Conservation (phyloP, 2,888 invertebrate species). For the Corbicula japonica region DNA sequence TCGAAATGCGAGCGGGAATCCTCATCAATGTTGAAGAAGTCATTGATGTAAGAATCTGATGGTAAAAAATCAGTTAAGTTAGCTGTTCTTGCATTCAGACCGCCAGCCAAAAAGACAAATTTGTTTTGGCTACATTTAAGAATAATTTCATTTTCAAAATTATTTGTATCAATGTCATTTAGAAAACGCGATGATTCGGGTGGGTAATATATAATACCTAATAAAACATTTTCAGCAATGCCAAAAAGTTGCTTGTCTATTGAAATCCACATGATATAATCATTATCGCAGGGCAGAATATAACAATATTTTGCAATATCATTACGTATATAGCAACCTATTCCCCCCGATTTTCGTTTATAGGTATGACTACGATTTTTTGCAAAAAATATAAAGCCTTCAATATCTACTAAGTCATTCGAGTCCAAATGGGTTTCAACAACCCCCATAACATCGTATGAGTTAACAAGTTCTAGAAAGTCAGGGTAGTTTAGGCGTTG, state of each 20-base stretch:
- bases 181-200: conserved; percentile 5
- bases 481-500: conserved; percentile 6
- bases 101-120: conserved; percentile 17
- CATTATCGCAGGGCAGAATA: background rate
- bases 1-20: background rate
- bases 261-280: conserved; percentile 12
- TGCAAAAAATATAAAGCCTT: background rate
- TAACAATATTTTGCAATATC: background rate
- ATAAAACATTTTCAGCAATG: background rate
- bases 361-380: conserved; percentile 5
- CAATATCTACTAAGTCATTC: conserved; percentile 2
- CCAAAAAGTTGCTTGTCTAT: conserved; percentile 4
- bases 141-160: conserved; percentile 22
- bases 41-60: background rate
- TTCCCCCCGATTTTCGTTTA: conserved; percentile 8
- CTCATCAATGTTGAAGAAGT: conserved; percentile 5
- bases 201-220: conserved; percentile 6
- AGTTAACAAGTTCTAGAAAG: conserved; percentile 2
- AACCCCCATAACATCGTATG: conserved; percentile 1
- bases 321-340: background rate
- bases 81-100: conserved; percentile 8
- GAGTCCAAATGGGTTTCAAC: conserved; percentile 9
- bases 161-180: conserved; percentile 1
- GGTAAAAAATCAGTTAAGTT: background rate
- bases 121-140: conserved; percentile 1